These are phyloP conservation scores for Pachyseris speciosa DNA, from an alignment of 64 coral and sea anemone species.

Conservation along the genomic window DNA sequence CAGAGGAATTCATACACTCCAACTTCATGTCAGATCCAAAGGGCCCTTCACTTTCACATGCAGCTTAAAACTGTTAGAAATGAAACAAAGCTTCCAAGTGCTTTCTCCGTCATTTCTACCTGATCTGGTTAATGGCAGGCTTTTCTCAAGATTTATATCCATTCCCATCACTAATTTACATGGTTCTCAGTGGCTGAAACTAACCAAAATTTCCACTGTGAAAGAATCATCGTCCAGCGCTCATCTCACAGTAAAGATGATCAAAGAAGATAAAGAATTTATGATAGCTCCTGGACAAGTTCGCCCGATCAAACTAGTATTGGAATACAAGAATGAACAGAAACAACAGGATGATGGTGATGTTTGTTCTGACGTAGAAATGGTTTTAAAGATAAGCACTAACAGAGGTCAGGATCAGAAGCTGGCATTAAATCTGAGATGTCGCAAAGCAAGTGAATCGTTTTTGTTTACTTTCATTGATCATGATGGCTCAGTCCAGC, in stretches of 20 bases:
- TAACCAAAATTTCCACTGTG: slow-evolving; percentile 64
- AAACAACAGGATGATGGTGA: not conserved
- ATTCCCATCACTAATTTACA: slow-evolving; percentile 79
- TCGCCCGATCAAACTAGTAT: slow-evolving; percentile 64
- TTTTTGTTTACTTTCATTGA: slow-evolving; percentile 97
- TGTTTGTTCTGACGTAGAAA: slow-evolving; percentile 33
- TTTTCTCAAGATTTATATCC: slow-evolving; percentile 78
- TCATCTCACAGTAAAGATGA: slow-evolving; percentile 24
- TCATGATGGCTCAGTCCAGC: slow-evolving; percentile 97
- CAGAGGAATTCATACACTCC: slow-evolving; percentile 84
- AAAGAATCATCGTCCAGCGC: slow-evolving; percentile 14
- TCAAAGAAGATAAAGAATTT: slow-evolving; percentile 43
- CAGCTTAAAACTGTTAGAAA: slow-evolving; percentile 50
- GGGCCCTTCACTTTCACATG: slow-evolving; percentile 75
- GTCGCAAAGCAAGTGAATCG: slow-evolving; percentile 73
- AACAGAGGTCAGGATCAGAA: slow-evolving; percentile 71
- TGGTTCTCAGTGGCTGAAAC: slow-evolving; percentile 76
- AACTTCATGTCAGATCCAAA: slow-evolving; percentile 73
- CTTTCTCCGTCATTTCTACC: slow-evolving; percentile 75
- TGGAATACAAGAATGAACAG: slow-evolving; percentile 69
- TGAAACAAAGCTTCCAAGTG: slow-evolving; percentile 60
- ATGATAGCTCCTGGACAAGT: slow-evolving; percentile 90
- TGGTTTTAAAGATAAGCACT: slow-evolving; percentile 63
- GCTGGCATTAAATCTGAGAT: slow-evolving; percentile 67
- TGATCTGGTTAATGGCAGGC: slow-evolving; percentile 87